Base-by-base conservation (phyloP, 2,888 invertebrate genomes). In the Omphaloscelis lunosa region DNA sequence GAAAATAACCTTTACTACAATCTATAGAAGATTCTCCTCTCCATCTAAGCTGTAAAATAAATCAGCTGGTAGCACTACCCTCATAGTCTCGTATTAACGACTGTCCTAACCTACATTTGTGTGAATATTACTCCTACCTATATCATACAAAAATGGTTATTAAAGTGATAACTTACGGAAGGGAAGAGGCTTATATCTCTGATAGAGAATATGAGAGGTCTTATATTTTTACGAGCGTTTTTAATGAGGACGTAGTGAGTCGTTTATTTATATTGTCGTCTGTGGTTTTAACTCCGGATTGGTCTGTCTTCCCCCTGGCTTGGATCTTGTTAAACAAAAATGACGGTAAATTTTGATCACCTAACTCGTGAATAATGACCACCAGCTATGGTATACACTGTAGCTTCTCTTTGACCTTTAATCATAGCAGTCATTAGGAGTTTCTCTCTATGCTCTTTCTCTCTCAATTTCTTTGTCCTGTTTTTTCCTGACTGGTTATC, bases 91-190 rank as follows among this genome's bases (percentile, higher is more conserved):
- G 82, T 72, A 85, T 85, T 84, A 85, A 84, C 85, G 84, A 82
- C 84, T 85, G 85, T 75, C 75, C 78, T 71, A 84, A 75, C 84
- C 85, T 84, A 85, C 84, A 84, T 84, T 78, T 84, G 84, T 78
- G 84, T 85, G 84, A 82, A 82, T 84, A 84, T 84, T 78, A 84
- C 78, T 78, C 72, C 69, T 84, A 84, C 84, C 85, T 85, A 84
- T 84, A 84, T 84, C 84, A 84, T 75, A 84, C 84, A 84, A 84
- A 84, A 84, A 84, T 84, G 84, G 84, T 84, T 84, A 84, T 84
- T 84, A 84, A 84, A 84, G 84, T 74, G 85, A 84, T 84, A 84
- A 84, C 82, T 84, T 84, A 85, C 66, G 72, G 20, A 70, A 82
- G 75, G 85, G 82, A 82, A 82, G 85, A 82, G 85, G 84, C 82